Evolutionary conservation across 2,888 invertebrate genomes (phyloP).

Genomic region (Chouioia cunea): DNA sequence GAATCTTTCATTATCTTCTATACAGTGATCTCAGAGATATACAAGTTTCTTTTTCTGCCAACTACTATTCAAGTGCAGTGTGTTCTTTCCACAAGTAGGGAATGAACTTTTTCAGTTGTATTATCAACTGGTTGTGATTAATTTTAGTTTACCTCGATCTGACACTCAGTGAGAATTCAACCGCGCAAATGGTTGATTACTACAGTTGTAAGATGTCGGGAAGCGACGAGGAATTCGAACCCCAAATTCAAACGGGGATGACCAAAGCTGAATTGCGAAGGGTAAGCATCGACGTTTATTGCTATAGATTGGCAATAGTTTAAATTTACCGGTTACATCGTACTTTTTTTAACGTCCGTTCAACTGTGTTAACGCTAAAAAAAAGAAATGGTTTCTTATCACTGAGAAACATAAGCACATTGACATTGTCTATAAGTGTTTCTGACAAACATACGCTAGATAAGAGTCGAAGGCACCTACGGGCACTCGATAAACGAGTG

Average conservation of each 20-base stretch:
- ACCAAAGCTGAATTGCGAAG: slow-evolving; percentile 80
- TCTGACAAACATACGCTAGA: no score
- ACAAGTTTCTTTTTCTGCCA: not conserved
- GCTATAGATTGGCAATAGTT: no score
- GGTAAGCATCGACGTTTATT: slow-evolving; percentile 66
- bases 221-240: slow-evolving; percentile 69
- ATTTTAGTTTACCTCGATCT: not conserved
- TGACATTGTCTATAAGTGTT: no score
- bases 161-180: slow-evolving; percentile 33
- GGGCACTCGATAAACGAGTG: no score
- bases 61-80: not conserved
- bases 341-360: no score
- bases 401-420: not conserved
- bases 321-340: no score
- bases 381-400: slow-evolving; percentile 3
- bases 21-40: slow-evolving; percentile 18
- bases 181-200: slow-evolving; percentile 64
- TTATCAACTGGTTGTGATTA: slow-evolving; percentile 24
- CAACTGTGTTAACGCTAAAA: slow-evolving; percentile 1
- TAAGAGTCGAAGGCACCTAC: no score
- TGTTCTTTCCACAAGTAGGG: not conserved
- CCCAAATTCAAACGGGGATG: slow-evolving; percentile 71
- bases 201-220: slow-evolving; percentile 66
- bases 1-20: not conserved
- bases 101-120: slow-evolving; percentile 5